Conservation (phyloP, 2,888 invertebrate species). For the Athripsodes cinereus region DNA sequence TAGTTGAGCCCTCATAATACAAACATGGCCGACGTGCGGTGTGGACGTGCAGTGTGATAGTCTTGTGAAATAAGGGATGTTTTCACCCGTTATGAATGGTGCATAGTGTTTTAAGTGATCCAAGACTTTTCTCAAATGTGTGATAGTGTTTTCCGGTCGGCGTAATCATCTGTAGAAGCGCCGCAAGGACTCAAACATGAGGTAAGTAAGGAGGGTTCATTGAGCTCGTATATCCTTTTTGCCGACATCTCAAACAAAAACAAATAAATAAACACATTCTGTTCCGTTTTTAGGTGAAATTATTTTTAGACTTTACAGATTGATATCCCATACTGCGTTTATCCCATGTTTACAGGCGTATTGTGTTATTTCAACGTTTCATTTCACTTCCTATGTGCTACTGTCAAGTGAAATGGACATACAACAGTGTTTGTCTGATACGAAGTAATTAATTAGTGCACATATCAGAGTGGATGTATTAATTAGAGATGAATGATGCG, state of each 20-base stretch:
- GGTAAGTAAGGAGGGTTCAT: constrained; percentile 14
- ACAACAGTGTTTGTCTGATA: neutral
- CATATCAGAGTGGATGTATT: neutral
- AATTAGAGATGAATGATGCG: neutral
- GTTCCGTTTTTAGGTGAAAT: constrained; percentile 12
- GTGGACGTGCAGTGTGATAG: constrained; percentile 19
- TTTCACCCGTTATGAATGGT: constrained; percentile 19
- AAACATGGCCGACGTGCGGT: constrained; percentile 19
- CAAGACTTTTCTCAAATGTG: constrained; percentile 21
- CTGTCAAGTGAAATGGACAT: constrained; percentile 3
- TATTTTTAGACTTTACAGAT: constrained; percentile 20
- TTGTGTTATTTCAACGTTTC: neutral
- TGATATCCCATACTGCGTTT: neutral
- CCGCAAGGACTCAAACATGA: constrained; percentile 18
- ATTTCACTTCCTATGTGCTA: neutral
- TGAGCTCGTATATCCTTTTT: constrained; percentile 8
- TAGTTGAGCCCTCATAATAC: constrained; percentile 10
- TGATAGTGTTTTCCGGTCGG: constrained; percentile 13
- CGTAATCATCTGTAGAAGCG: constrained; percentile 19
- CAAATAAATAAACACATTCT: constrained; percentile 19
- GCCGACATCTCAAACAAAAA: constrained; percentile 18
- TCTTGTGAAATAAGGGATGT: constrained; percentile 16
- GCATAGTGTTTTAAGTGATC: constrained; percentile 18
- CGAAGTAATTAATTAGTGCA: neutral
- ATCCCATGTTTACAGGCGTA: neutral